A percentile compares a stretch with the other conserved stretches of the same genome.
Conservation (phyloP, 2,113 vertebrate species). For the Hippocampus comes region DNA sequence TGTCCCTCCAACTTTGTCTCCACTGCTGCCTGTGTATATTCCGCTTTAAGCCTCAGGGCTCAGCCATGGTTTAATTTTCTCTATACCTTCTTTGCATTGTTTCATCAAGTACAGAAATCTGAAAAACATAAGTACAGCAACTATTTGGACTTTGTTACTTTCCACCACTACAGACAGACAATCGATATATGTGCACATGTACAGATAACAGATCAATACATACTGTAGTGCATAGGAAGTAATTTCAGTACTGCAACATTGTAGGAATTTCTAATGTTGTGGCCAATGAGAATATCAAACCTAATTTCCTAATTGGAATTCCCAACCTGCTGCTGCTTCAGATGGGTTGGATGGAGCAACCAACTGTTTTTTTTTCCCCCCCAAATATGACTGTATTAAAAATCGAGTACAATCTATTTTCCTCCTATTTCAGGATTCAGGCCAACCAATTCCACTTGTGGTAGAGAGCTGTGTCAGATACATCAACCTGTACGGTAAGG, state of each 20-base stretch:
- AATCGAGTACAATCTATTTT: background rate
- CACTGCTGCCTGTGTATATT: no score
- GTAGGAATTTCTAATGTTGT: background rate
- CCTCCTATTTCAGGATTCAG: conserved; percentile 63
- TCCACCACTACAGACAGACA: no score
- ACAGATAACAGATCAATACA: background rate
- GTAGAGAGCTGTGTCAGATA: conserved; percentile 95
- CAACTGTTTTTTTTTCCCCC: background rate
- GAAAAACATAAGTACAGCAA: no score
- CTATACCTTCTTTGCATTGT: no score
- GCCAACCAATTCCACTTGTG: conserved; percentile 89
- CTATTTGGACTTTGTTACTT: no score
- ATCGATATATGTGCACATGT: no score
- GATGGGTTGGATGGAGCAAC: background rate
- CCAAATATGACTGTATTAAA: background rate
- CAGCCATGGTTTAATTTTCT: no score
- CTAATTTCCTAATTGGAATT: conserved; percentile 3
- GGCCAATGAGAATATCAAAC: conserved; percentile 1
- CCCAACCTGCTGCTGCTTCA: conserved; percentile 19
- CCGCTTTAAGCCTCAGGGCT: no score
- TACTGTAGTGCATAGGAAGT: background rate
- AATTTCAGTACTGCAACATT: background rate
- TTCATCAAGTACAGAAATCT: no score
- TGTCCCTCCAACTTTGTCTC: no score
- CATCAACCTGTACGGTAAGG: conserved; percentile 95